Evolutionary conservation across 2,888 invertebrate genomes (phyloP).

Genomic region (Idaea straminata): DNA sequence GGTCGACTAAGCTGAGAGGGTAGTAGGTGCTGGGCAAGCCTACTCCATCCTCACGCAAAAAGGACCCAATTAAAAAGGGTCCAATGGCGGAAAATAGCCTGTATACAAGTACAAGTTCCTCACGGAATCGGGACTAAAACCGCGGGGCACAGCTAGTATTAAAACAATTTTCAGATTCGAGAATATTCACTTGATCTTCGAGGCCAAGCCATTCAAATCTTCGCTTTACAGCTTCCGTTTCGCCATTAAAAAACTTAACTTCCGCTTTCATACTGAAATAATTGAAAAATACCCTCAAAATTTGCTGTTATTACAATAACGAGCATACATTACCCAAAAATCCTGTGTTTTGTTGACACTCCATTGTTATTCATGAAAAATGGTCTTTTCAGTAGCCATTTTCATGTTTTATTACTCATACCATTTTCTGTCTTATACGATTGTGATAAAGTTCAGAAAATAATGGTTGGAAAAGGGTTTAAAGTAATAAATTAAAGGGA

Average conservation of each 20-base stretch:
- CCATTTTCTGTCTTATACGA: slow-evolving; percentile 11
- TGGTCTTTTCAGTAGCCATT: slow-evolving; percentile 43
- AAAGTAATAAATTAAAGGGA: slow-evolving; percentile 32
- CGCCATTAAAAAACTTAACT: background rate
- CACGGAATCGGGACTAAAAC: too few species aligned
- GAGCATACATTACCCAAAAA: slow-evolving; percentile 26
- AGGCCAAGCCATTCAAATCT: too few species aligned
- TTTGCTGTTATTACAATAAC: slow-evolving; percentile 15
- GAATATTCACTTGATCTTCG: too few species aligned
- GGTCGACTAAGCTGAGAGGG: too few species aligned
- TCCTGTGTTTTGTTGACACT: slow-evolving; percentile 37
- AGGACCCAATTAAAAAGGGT: too few species aligned
- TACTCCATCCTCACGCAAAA: too few species aligned
- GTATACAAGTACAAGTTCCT: too few species aligned
- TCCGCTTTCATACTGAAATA: background rate
- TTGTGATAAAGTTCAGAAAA: background rate
- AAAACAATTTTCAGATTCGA: too few species aligned
- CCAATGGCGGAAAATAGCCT: too few species aligned
- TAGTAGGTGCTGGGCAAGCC: too few species aligned
- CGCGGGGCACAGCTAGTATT: too few species aligned
- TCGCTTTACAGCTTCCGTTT: background rate
- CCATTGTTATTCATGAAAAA: slow-evolving; percentile 59
- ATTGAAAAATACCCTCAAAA: background rate
- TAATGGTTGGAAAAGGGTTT: background rate
- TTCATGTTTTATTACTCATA: slow-evolving; percentile 14